phyloP scores from a whole-genome alignment of 2,113 vertebrate species.

The Dicerorhinus sumatrensis region DNA sequence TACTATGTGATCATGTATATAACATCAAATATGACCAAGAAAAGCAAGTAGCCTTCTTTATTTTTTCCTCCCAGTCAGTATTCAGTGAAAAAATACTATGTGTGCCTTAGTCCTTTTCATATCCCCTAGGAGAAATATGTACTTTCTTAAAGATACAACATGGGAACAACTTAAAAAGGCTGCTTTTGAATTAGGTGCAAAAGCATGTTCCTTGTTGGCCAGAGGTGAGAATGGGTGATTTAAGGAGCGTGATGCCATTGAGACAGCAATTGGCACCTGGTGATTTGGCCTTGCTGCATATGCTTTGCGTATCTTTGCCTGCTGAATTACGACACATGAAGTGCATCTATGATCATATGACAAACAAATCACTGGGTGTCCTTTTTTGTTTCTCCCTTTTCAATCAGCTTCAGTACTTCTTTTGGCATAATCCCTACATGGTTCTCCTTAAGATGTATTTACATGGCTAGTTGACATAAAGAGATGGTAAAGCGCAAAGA shows the following conservation, averaged over 20 bases:
- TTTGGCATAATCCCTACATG: neutral
- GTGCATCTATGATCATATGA: neutral
- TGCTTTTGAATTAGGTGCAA: neutral
- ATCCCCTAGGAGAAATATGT: neutral
- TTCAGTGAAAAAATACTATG: neutral
- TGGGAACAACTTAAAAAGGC: neutral
- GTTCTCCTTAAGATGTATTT: neutral
- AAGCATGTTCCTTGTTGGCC: neutral
- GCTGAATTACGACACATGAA: neutral
- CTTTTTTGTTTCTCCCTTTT: neutral
- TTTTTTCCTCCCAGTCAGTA: neutral
- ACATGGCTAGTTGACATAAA: neutral
- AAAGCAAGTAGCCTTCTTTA: neutral
- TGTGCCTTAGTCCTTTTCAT: neutral
- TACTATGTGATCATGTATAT: neutral
- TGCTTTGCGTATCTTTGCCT: neutral
- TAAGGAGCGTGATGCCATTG: neutral
- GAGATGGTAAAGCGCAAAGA: neutral
- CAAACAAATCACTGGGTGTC: neutral
- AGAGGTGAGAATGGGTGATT: neutral
- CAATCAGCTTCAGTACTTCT: neutral
- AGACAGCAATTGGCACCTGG: neutral
- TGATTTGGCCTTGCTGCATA: neutral
- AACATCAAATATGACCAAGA: neutral
- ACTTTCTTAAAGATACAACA: neutral